Conservation (phyloP, 1,140 invertebrate species). For the Gyrodactylus bullatarudis region DNA sequence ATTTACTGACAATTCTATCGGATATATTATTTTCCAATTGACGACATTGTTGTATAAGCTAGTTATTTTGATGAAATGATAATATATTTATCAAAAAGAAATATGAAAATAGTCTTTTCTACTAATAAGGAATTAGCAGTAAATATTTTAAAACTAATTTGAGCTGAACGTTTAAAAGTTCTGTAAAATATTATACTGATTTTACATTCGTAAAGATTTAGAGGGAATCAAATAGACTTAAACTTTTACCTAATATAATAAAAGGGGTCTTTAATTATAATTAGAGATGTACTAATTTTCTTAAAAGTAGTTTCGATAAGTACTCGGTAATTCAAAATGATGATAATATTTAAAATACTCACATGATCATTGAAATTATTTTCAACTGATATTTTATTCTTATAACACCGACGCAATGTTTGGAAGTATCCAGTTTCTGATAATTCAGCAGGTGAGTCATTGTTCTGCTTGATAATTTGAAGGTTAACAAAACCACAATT, state of each 20-base stretch:
- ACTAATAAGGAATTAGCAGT: neutral
- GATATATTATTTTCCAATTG: neutral
- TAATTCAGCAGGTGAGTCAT: neutral
- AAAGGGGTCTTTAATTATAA: no score
- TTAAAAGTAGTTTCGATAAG: no score
- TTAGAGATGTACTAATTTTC: no score
- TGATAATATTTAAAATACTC: no score
- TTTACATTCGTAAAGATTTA: neutral
- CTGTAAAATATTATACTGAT: neutral
- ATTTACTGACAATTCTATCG: neutral
- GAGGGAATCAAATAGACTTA: neutral
- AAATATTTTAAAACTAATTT: neutral
- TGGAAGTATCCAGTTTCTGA: neutral
- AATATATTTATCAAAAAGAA: no score
- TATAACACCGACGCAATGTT: neutral
- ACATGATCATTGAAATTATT: neutral
- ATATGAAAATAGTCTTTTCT: no score
- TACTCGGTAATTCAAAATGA: neutral
- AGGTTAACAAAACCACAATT: neutral
- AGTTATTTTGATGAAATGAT: no score
- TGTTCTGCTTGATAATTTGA: neutral
- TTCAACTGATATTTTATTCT: neutral
- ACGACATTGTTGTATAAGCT: neutral
- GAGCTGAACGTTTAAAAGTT: neutral
- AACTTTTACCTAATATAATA: neutral